Base-by-base conservation (phyloP, 2,797 vertebrate species). In the Micropoecilia bifurca region DNA sequence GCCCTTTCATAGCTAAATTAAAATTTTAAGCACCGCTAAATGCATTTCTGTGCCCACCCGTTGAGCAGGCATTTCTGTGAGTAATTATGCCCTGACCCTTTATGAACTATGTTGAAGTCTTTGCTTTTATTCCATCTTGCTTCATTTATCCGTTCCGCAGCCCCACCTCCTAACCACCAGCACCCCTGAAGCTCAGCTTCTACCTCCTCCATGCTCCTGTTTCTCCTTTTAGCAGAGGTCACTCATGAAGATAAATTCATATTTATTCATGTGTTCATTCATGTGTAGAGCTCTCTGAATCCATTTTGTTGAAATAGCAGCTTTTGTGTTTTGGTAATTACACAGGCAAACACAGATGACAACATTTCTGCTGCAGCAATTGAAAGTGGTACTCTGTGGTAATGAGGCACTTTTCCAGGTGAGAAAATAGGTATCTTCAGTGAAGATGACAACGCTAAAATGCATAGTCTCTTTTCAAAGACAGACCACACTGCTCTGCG, bases 71-170 rank as follows among this genome's bases (percentile, higher is more conserved):
- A 83, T 91, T 90, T 88, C 85, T 92, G 36, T 85, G 80, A 90
- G 88, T 88, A 94, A 93, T 93, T 92, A 91, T 85, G 74, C 55
- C 55, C 85, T 90, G 83, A 91, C 87, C 90, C 84, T 76, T 87
- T 82, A 71, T 84, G 80, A 90, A 91, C 90, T 73, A 6, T 71
- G 76, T 66, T 87, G 79, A 82, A 85, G 78, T 78, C 75, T 79
- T 16, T 46, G 76, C 84, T 89, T 92, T 91, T 87, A 89, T 85
- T 87, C 84, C 73, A 80, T 81, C 80, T 81, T 77, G 71, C 79
- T 85, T 76, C 75, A 88, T 87, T 83, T 78, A 50, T 46, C 59
- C 39, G 61, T 75, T 33, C 28, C 50, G n/a, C 9, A 7, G 28
- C n/a, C 69, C 73, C 36, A 1, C 28, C 45, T 30, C 61, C 41